These are phyloP conservation scores for Oxytorus armatus DNA, from an alignment of 2,888 invertebrate species.

Conservation along the genomic window DNA sequence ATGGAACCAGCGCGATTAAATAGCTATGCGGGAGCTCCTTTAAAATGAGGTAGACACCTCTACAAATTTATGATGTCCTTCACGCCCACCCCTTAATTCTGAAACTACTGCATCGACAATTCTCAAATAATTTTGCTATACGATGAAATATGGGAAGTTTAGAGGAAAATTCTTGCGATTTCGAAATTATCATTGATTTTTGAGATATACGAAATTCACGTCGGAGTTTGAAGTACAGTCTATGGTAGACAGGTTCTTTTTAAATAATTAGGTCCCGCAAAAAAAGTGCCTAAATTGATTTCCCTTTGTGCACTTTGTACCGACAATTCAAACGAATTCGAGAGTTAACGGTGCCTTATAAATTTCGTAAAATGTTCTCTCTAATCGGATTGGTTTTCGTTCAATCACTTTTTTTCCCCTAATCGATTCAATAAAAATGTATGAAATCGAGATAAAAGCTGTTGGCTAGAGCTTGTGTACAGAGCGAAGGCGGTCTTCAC, in stretches of 20 bases:
- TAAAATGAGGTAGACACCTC: too few species aligned
- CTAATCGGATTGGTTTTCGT: neutral
- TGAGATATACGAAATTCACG: too few species aligned
- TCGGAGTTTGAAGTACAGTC: too few species aligned
- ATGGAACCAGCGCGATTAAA: constrained; percentile 44
- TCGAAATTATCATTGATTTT: too few species aligned
- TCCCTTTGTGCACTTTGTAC: neutral
- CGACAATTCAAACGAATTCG: neutral
- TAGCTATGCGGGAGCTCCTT: neutral
- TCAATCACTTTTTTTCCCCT: neutral
- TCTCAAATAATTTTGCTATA: too few species aligned
- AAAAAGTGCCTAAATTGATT: constrained; percentile 2
- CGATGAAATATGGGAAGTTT: too few species aligned
- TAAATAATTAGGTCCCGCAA: constrained; percentile 2
- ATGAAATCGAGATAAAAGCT: constrained; percentile 17
- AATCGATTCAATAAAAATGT: neutral
- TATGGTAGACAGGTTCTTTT: too few species aligned
- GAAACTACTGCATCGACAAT: too few species aligned
- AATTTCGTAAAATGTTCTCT: neutral
- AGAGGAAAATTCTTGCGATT: too few species aligned
- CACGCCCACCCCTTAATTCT: too few species aligned
- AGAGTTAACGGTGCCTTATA: neutral
- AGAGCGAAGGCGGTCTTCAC: constrained; percentile 51
- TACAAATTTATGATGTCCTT: too few species aligned
- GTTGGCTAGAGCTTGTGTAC: constrained; percentile 37